phyloP scores from a whole-genome alignment of 2,888 invertebrate genomes.

The Tenthredo mesomela region DNA sequence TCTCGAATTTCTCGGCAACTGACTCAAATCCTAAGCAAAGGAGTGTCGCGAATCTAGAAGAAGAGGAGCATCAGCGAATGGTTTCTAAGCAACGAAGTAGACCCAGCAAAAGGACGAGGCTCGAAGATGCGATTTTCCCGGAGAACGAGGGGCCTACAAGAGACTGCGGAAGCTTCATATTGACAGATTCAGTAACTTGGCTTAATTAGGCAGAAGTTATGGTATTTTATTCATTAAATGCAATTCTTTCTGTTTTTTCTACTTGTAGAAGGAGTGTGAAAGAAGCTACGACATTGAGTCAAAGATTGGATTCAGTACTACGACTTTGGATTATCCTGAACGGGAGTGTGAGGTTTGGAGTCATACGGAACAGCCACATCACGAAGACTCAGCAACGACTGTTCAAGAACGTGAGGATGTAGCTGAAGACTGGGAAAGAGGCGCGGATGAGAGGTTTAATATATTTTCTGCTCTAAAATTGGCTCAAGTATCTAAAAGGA shows the following conservation, averaged over 20 bases:
- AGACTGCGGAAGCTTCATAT: slow-evolving; percentile 19
- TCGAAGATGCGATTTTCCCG: slow-evolving; percentile 12
- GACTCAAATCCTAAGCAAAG: background rate
- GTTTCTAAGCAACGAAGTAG: background rate
- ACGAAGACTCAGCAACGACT: slow-evolving; percentile 17
- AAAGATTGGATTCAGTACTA: slow-evolving; percentile 11
- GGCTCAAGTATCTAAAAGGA: background rate
- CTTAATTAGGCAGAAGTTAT: background rate
- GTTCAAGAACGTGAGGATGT: background rate
- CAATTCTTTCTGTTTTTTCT: background rate
- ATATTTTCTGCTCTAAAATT: background rate
- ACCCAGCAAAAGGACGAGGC: slow-evolving; percentile 11
- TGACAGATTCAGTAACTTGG: slow-evolving; percentile 6
- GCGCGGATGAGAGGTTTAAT: background rate
- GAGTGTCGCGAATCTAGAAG: background rate
- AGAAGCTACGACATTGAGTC: background rate
- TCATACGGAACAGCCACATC: background rate
- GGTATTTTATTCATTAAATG: background rate
- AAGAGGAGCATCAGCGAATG: background rate
- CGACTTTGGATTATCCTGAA: slow-evolving; percentile 34
- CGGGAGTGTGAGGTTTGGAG: slow-evolving; percentile 14
- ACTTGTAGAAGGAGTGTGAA: background rate
- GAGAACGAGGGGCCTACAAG: slow-evolving; percentile 37
- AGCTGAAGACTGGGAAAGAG: slow-evolving; percentile 1
- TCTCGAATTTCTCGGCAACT: background rate